These are phyloP conservation scores for Emys orbicularis DNA, from an alignment of 2,797 vertebrate species.

Conservation along the genomic window DNA sequence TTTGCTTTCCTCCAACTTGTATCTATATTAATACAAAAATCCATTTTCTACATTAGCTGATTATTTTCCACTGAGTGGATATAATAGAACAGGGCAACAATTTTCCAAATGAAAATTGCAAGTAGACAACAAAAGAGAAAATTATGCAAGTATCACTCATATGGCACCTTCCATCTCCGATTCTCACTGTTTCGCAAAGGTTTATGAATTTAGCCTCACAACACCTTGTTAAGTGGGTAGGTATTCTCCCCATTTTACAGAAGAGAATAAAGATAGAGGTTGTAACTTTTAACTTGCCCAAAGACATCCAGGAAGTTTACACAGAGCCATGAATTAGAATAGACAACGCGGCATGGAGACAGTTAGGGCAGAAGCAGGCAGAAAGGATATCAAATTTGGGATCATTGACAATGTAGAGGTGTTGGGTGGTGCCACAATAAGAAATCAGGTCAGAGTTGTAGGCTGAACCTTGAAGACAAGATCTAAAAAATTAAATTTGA, in stretches of 20 bases:
- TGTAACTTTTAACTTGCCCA: not conserved
- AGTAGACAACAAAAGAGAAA: constrained; percentile 2
- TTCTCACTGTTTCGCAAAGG: not conserved
- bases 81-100: not conserved
- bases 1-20: not conserved
- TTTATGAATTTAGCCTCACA: not conserved
- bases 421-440: not conserved
- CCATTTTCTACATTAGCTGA: not conserved
- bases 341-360: not conserved
- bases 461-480: not conserved
- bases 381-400: not conserved
- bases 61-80: not conserved
- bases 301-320: not conserved
- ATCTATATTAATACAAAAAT: not conserved
- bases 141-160: not conserved
- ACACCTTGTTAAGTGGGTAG: constrained; percentile 6
- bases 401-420: not conserved
- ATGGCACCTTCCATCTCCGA: not conserved
- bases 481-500: not conserved
- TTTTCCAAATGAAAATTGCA: not conserved
- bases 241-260: constrained; percentile 34
- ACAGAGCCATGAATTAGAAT: not conserved
- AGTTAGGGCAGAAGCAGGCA: not conserved
- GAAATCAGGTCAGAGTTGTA: not conserved
- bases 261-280: not conserved